Base-by-base conservation (phyloP, 2,888 invertebrate genomes). In the Caenorhabditis sp. region DNA sequence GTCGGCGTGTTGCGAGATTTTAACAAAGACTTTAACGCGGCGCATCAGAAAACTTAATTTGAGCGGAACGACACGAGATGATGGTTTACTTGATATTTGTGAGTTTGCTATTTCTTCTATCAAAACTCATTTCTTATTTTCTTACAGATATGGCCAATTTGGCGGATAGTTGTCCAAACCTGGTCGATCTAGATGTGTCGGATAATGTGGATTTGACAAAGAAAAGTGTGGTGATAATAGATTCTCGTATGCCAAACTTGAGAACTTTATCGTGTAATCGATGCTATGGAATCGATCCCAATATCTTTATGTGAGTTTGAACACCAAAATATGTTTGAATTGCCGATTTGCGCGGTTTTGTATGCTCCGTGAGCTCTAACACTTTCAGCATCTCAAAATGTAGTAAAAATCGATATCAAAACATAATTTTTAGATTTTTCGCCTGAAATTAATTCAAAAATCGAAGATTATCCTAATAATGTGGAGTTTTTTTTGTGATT, bases 221-320 rank as follows among this genome's bases (percentile, higher is more conserved):
- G 21, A 14, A 43, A 23, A 20, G 50, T 7, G 10, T 74, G 2
- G 21, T n/a, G 0, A 36, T 52, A 5, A 58, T 74, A 2, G 25
- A 60, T 0, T n/a, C 36, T 10, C 21, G 52, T 38, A 59, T 63
- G 8, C 20, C 31, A 4, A 26, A 36, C 12, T 10, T 74, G 20
- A 56, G 27, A 2, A 43, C 23, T 1, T 21, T 74, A 5, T 69
- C 69, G 7, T 27, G 69, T 25, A 74, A 68, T 61, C 66, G 73
- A 7, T 74, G 73, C 25, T 74, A 63, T 57, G 69, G 69, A 31
- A 53, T 74, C n/a, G 67, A 70, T 59, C 73, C 73, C 8, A 69
- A 67, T 43, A 17, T 50, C 1, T 31, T 63, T 8, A n/a, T 63
- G 73, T 73, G 14, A 43, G 69, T 43, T 50, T 52, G 10, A n/a